Conservation (phyloP, 1,140 invertebrate species). For the Drosophila neocordata region DNA sequence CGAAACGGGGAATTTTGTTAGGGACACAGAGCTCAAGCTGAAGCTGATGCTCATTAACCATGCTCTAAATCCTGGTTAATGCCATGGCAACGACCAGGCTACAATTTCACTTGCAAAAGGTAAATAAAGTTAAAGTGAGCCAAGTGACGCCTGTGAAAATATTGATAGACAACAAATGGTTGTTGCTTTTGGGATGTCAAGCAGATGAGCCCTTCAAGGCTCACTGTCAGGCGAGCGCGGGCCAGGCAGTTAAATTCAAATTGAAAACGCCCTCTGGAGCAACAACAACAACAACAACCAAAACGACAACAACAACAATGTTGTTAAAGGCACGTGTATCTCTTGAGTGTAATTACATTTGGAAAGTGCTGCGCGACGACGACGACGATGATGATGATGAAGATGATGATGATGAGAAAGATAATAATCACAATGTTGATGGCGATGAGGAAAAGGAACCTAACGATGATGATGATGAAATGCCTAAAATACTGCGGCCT, state of each 20-base stretch:
- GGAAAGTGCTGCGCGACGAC: slow-evolving; percentile 57
- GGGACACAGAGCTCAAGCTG: not conserved
- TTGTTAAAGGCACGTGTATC: slow-evolving; percentile 73
- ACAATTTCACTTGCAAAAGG: slow-evolving; percentile 45
- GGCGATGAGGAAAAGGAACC: not conserved
- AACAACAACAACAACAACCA: slow-evolving; percentile 7
- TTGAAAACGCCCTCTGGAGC: slow-evolving; percentile 57
- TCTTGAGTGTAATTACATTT: slow-evolving; percentile 79
- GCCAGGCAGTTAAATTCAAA: slow-evolving; percentile 63
- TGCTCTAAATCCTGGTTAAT: slow-evolving; percentile 47
- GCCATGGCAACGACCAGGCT: slow-evolving; percentile 44
- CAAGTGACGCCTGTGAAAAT: slow-evolving; percentile 24
- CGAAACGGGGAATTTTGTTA: slow-evolving; percentile 7
- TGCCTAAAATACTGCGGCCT: slow-evolving; percentile 44
- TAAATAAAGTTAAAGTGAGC: slow-evolving; percentile 56
- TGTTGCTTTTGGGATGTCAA: slow-evolving; percentile 34
- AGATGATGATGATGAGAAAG: not conserved
- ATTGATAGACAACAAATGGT: slow-evolving; percentile 56
- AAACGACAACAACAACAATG: slow-evolving; percentile 19
- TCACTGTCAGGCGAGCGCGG: not conserved
- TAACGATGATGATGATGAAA: slow-evolving; percentile 49
- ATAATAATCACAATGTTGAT: not conserved
- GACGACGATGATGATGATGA: slow-evolving; percentile 32
- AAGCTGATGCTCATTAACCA: slow-evolving; percentile 60
- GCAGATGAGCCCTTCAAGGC: slow-evolving; percentile 22